Percentiles rank a stretch among this genome's conserved stretches.
Conservation (phyloP, 2,888 invertebrate species). For the Watsonalla cultraria region DNA sequence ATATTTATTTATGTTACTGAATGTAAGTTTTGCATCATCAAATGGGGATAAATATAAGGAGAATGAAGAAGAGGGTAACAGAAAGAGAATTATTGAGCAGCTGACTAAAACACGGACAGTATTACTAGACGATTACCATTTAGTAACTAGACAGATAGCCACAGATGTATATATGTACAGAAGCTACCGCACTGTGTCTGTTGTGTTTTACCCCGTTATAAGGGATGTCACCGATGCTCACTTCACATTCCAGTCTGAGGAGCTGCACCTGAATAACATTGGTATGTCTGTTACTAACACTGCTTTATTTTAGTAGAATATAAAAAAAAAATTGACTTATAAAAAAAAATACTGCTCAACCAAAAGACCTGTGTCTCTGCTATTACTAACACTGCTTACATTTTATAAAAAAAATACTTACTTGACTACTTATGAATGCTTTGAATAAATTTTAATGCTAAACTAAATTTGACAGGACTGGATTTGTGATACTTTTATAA, state of each 20-base stretch:
- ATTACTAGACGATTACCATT: conserved; percentile 57
- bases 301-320: no score
- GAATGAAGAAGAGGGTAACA: conserved; percentile 51
- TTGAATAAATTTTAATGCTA: no score
- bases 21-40: conserved; percentile 50
- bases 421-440: no score
- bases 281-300: conserved; percentile 44
- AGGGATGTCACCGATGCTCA: conserved; percentile 64
- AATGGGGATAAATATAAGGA: conserved; percentile 46
- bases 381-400: no score
- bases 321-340: no score
- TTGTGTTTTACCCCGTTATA: conserved; percentile 62
- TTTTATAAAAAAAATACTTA: no score
- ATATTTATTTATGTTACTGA: conserved; percentile 44
- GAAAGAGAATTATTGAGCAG: conserved; percentile 61
- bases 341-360: no score
- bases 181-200: conserved; percentile 68
- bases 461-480: no score
- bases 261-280: conserved; percentile 70
- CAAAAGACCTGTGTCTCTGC: no score
- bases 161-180: conserved; percentile 70
- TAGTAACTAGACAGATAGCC: conserved; percentile 66
- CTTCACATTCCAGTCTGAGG: conserved; percentile 71
- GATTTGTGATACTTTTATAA: no score
- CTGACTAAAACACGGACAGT: conserved; percentile 61